Evolutionary conservation across 2,888 invertebrate species (phyloP), one percentile per base, ranked within the genome.

Genomic region (Erebia aethiops): DNA sequence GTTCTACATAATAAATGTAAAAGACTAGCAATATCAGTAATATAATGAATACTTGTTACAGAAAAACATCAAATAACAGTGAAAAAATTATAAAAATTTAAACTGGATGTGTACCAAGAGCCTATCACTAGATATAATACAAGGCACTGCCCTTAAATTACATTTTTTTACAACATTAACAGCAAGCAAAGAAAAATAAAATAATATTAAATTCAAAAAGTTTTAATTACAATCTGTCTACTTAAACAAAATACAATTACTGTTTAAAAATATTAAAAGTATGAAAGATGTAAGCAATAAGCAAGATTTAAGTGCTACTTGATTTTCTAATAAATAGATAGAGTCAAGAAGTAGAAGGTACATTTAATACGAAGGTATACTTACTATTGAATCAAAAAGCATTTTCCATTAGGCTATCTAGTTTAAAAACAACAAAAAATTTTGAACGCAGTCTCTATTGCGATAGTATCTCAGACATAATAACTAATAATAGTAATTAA

Each of bases 121-220:
- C 51, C 52, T 67, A 67, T 18, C 52, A 60, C 60, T 61, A 67
- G 10, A 18, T 67, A 61, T 52, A 79, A 81, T 81, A 82, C 81
- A 88, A 88, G 89, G 88, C 88, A 88, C 88, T 84, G 86, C 87
- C 88, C 82, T 83, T 82, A 85, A 83, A 75, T 77, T 76, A 76
- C 58, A 35, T 67, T 56, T 51, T 35, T 62, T 35, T 57, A 52
- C 26, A 56, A 63, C 18, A 16, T 43, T 61, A 11, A 5, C 1
- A 46, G 21, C 57, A 56, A 56, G 62, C 0, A 62, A 46, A 52
- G 9, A 68, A 5, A 52, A 52, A 52, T 16, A 1, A 52, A 52
- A 10, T 18, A 16, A 16, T 16, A 2, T 1, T 52, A 16, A 16
- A 8, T 52, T 52, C 1, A n/a, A n/a, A 14, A 14, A 13, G 13